Evolutionary conservation across 1,140 invertebrate genomes (phyloP), one percentile per base, ranked within the genome.

Genomic region (Rhysida immarginata): DNA sequence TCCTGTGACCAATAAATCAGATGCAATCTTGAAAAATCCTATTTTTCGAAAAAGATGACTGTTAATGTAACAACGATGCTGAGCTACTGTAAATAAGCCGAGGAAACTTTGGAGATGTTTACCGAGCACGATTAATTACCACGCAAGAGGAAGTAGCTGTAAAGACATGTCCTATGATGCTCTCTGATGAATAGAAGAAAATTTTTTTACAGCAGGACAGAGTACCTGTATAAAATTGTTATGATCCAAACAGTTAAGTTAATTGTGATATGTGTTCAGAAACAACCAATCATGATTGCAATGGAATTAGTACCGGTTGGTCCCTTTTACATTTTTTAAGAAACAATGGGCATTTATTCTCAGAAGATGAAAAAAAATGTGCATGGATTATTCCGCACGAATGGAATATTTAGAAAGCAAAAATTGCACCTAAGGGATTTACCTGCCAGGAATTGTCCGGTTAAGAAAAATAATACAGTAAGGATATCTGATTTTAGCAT

Each of bases 401-500:
- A 96, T 98, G 92, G 77, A 84, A 45, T 98, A 97, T 74, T 77
- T 98, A 57, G 93, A 96, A 74, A 87, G 84, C 13, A 94, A 92
- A 71, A 91, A 88, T 72, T 96, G 93, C 68, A 96, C 97, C 65
- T 93, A 97, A 72, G 77, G 74, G 69, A 96, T 76, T 77, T 97
- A 61, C 93, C 93, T 1, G 92, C 92, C 0, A 74, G 94, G 58
- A 98, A 97, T 73, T 97, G 94, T 74, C 77, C 95, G 57, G 81
- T 94, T 41, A 84, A 86, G 74, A 76, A 76, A 67, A 82, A 87
- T 53, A 85, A 86, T 63, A 82, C 82, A 60, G 90, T 96, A 0
- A 97, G 96, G 77, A 96, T 96, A 66, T 95, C 91, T 0, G 92
- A 96, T 71, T 96, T 96, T 75, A 93, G 94, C 59, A 96, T 98